Conservation (phyloP, 2,113 vertebrate species). For the Neoarius graeffei region DNA sequence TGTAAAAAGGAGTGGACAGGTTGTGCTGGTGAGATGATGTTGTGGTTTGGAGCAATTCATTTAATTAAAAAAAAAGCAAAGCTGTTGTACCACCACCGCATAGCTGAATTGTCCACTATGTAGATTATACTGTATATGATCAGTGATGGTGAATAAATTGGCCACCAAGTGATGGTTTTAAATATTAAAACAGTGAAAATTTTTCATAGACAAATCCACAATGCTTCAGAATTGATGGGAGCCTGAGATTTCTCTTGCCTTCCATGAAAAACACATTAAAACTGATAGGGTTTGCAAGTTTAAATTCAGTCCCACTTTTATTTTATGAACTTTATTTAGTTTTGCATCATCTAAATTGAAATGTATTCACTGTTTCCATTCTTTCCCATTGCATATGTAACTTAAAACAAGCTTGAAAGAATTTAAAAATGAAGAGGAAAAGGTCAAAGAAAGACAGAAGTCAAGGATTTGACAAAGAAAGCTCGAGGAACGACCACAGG, state of each 20-base stretch:
- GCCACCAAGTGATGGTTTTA: too few relatives aligned
- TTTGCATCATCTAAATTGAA: not conserved
- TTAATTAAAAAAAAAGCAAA: not conserved
- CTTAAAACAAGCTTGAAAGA: not conserved
- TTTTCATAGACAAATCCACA: not conserved
- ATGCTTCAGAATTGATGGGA: not conserved
- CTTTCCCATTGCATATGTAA: not conserved
- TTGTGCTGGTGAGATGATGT: not conserved
- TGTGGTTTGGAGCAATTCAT: not conserved
- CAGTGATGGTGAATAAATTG: not conserved
- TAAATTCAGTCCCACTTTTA: not conserved
- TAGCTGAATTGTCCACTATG: not conserved
- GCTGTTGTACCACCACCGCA: not conserved
- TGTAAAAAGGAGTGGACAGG: not conserved
- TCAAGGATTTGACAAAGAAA: not conserved
- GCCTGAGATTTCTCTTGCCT: not conserved
- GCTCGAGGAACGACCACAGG: not conserved
- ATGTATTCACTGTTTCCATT: not conserved
- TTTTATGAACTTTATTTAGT: not conserved
- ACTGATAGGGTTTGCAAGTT: not conserved
- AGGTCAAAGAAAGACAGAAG: slow-evolving; percentile 30
- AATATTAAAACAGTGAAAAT: not conserved
- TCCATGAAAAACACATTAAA: not conserved
- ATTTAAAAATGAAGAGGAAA: slow-evolving; percentile 43
- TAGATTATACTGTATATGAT: not conserved